Conservation (phyloP, 2,888 invertebrate species). For the Yponomeuta cagnagella region DNA sequence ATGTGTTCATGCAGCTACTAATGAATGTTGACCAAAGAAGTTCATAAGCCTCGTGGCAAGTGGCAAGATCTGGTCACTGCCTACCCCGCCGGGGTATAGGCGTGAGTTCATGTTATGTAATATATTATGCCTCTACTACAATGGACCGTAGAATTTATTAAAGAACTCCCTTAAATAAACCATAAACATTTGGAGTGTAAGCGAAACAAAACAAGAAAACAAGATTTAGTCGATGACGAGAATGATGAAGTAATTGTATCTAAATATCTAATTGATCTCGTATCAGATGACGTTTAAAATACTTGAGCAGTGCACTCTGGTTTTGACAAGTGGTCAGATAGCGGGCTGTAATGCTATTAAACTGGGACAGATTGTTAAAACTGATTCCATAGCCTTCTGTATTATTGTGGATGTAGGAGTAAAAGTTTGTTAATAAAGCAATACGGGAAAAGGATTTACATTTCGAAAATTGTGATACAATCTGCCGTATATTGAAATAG, state of each 20-base stretch:
- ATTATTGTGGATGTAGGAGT: background rate
- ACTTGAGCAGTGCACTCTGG: conserved; percentile 1
- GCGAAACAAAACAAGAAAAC: background rate
- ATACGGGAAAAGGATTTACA: background rate
- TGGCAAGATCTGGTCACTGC: too few species aligned
- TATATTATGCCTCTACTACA: too few species aligned
- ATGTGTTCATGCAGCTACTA: too few species aligned
- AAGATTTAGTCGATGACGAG: background rate
- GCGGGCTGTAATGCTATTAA: background rate
- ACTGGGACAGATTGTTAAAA: background rate
- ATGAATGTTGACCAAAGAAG: too few species aligned
- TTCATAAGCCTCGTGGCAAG: too few species aligned
- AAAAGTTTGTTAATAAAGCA: background rate
- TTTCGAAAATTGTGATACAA: background rate
- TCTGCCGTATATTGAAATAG: background rate
- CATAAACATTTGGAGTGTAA: background rate
- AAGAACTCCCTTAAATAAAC: too few species aligned
- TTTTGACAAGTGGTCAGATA: background rate
- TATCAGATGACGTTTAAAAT: background rate
- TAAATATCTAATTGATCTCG: conserved; percentile 5
- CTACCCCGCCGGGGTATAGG: too few species aligned
- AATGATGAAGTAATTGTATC: conserved; percentile 3
- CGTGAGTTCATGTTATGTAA: too few species aligned
- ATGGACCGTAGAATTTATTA: too few species aligned
- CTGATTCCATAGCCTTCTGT: background rate